Percentiles rank a stretch among this genome's conserved stretches.
Conservation (phyloP, 1,140 invertebrate genomes). For the Nasonia longicornis region DNA sequence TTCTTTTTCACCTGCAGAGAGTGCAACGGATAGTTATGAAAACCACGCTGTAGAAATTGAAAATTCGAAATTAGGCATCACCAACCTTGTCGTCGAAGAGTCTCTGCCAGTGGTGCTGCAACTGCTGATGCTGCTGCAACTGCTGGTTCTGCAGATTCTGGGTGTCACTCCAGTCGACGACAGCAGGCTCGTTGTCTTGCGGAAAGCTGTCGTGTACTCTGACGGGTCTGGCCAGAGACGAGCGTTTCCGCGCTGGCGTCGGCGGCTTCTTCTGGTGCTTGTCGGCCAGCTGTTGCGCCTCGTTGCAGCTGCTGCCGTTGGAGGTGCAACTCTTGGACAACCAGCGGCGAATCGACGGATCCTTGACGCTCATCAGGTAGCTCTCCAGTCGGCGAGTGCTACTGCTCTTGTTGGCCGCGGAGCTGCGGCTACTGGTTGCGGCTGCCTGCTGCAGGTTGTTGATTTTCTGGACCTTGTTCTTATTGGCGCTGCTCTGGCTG, state of each 20-base stretch:
- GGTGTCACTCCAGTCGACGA: conserved; percentile 39
- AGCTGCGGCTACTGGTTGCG: background rate
- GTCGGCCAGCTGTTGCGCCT: background rate
- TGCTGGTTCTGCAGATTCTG: background rate
- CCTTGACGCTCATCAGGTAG: conserved; percentile 30
- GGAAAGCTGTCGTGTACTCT: conserved; percentile 62
- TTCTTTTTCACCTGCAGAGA: background rate
- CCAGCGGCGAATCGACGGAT: conserved; percentile 39
- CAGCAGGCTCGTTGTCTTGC: conserved; percentile 52
- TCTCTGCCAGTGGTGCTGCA: background rate
- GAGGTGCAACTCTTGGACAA: conserved; percentile 29
- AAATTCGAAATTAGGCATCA: no score
- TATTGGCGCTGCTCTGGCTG: background rate
- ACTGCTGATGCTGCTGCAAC: background rate
- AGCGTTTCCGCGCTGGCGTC: conserved; percentile 60
- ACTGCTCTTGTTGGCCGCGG: background rate
- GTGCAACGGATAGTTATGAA: no score
- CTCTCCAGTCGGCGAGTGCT: conserved; percentile 3
- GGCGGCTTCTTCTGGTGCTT: conserved; percentile 39
- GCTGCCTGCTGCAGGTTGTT: conserved; percentile 36
- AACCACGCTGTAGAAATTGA: no score
- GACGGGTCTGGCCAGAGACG: conserved; percentile 62
- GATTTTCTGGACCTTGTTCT: conserved; percentile 27
- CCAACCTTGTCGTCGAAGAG: background rate
- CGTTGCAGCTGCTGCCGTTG: conserved; percentile 28